These are phyloP conservation scores for Acrocephalus scirpaceus DNA, from an alignment of 2,797 vertebrate species.

Conservation along the genomic window DNA sequence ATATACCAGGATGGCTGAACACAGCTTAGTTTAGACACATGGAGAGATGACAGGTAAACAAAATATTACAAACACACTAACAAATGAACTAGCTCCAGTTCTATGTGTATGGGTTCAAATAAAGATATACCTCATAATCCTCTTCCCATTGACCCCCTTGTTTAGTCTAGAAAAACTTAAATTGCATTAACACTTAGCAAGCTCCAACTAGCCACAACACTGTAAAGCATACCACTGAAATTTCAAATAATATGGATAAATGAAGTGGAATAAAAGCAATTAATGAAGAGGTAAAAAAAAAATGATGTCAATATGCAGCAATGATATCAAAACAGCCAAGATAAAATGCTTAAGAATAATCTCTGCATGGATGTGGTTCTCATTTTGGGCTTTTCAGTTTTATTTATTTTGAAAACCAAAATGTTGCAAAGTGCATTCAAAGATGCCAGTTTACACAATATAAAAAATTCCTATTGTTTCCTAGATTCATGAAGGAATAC, in stretches of 20 bases:
- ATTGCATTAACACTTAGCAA: constrained; percentile 80
- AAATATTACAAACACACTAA: constrained; percentile 57
- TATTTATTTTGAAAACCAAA: constrained; percentile 46
- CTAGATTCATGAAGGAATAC: constrained; percentile 48
- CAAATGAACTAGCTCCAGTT: constrained; percentile 1
- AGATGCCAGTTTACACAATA: constrained; percentile 34
- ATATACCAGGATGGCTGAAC: constrained; percentile 66
- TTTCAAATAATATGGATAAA: constrained; percentile 71
- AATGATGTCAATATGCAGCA: constrained; percentile 56
- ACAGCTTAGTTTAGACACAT: constrained; percentile 36
- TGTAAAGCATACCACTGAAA: constrained; percentile 77
- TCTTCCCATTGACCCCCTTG: neutral
- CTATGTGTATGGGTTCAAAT: neutral
- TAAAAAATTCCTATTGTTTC: neutral
- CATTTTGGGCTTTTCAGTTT: constrained; percentile 22
- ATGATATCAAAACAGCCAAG: constrained; percentile 69
- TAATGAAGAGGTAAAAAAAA: constrained; percentile 36
- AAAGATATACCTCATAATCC: constrained; percentile 78
- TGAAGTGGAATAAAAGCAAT: constrained; percentile 69
- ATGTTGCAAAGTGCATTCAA: constrained; percentile 49
- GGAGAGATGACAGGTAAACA: constrained; percentile 73
- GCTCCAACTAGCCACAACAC: constrained; percentile 80
- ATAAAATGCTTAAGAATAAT: constrained; percentile 74
- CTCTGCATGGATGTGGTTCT: constrained; percentile 90
- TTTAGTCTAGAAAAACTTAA: constrained; percentile 68